Evolutionary conservation across 1,140 invertebrate species (phyloP).

Genomic region (Oreohelix idahoensis): DNA sequence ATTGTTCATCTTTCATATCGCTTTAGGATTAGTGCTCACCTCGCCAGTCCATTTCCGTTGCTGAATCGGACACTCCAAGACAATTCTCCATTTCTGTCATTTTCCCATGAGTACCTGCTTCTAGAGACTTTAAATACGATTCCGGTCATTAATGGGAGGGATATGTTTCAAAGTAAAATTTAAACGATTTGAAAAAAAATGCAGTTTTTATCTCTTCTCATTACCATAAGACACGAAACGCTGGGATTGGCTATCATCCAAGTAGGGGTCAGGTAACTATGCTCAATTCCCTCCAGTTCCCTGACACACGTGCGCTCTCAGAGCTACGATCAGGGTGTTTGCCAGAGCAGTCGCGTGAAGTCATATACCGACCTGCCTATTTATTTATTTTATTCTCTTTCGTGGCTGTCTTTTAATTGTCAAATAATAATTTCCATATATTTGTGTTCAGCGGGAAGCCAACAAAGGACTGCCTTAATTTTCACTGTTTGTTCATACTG

Average conservation of each 20-base stretch:
- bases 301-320: not conserved
- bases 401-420: slow-evolving; percentile 34
- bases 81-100: not conserved
- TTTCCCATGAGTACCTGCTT: not conserved
- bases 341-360: not conserved
- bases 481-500: slow-evolving; percentile 16
- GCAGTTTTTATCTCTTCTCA: not conserved
- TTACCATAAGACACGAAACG: not conserved
- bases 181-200: not conserved
- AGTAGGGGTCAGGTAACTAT: slow-evolving; percentile 3
- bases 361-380: slow-evolving; percentile 1
- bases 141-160: not conserved
- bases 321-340: not conserved
- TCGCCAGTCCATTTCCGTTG: not conserved
- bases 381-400: slow-evolving; percentile 28
- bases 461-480: slow-evolving; percentile 33
- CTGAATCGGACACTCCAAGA: not conserved
- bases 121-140: not conserved
- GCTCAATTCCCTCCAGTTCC: not conserved
- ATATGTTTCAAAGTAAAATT: not conserved
- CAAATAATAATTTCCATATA: slow-evolving; percentile 39
- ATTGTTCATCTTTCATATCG: too few species aligned
- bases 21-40: too few species aligned
- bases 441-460: slow-evolving; percentile 5
- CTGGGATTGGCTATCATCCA: not conserved